These are phyloP conservation scores for Steinernema hermaphroditum DNA, from an alignment of 2,888 invertebrate genomes.

Conservation along the genomic window DNA sequence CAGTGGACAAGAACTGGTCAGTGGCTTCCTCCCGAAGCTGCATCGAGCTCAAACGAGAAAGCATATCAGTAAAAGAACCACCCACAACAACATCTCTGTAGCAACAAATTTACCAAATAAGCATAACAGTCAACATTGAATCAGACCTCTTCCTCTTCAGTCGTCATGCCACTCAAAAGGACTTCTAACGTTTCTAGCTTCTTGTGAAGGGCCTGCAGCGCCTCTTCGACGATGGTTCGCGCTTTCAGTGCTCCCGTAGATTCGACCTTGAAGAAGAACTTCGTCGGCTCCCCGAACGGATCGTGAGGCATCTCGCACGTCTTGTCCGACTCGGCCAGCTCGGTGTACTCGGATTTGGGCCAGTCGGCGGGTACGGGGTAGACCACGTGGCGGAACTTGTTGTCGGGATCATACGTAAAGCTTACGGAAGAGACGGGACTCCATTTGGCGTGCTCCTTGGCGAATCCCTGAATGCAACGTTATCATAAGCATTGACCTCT, in stretches of 20 bases:
- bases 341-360: constrained; percentile 82
- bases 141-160: constrained; percentile 40
- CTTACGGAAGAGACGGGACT: constrained; percentile 97
- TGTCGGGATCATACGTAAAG: constrained; percentile 99
- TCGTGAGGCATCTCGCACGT: constrained; percentile 88
- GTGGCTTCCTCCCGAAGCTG: no score
- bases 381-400: constrained; percentile 89
- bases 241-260: constrained; percentile 90
- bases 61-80: neutral
- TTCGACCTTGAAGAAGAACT: constrained; percentile 95
- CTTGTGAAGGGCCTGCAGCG: constrained; percentile 86
- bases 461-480: constrained; percentile 73
- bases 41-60: no score
- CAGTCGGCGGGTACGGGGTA: constrained; percentile 62
- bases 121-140: neutral
- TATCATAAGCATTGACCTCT: neutral
- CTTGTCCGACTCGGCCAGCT: constrained; percentile 81
- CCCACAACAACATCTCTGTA: neutral
- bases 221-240: constrained; percentile 93
- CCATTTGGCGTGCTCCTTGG: constrained; percentile 99
- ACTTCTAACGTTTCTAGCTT: constrained; percentile 90
- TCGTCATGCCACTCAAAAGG: constrained; percentile 68
- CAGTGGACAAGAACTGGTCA: no score
- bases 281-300: constrained; percentile 91
- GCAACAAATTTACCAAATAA: constrained; percentile 29